phyloP scores from a whole-genome alignment of 2,113 vertebrate species.

The Dendrocopos noguchii region DNA sequence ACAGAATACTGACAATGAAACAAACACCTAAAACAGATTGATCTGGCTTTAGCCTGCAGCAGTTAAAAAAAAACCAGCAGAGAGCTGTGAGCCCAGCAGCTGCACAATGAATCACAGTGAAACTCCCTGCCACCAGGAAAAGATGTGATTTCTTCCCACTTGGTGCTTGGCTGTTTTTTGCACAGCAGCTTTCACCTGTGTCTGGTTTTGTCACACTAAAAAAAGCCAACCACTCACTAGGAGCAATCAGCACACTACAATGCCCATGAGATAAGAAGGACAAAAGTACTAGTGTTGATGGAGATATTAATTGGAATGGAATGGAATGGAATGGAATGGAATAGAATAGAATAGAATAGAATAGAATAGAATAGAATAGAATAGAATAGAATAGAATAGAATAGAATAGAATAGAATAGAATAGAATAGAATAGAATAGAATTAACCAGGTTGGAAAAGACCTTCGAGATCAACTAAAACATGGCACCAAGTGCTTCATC shows the following conservation, averaged over 20 bases:
- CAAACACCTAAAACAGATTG: constrained; percentile 37
- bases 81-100: constrained; percentile 3
- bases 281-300: not conserved
- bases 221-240: not conserved
- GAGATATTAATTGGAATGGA: not conserved
- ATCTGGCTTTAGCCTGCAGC: constrained; percentile 57
- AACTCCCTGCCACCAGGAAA: not conserved
- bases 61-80: not conserved
- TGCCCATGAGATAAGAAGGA: not conserved
- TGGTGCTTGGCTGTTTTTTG: not conserved
- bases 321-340: too few species aligned
- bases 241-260: not conserved
- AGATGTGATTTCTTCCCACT: not conserved
- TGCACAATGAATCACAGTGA: not conserved
- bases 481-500: too few species aligned
- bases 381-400: too few species aligned
- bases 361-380: too few species aligned
- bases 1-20: not conserved
- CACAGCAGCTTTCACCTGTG: not conserved
- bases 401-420: too few species aligned
- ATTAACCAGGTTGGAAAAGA: too few species aligned
- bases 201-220: not conserved
- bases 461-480: too few species aligned
- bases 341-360: too few species aligned
- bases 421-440: too few species aligned